Conservation (phyloP, 2,113 vertebrate species). For the Otis tarda region DNA sequence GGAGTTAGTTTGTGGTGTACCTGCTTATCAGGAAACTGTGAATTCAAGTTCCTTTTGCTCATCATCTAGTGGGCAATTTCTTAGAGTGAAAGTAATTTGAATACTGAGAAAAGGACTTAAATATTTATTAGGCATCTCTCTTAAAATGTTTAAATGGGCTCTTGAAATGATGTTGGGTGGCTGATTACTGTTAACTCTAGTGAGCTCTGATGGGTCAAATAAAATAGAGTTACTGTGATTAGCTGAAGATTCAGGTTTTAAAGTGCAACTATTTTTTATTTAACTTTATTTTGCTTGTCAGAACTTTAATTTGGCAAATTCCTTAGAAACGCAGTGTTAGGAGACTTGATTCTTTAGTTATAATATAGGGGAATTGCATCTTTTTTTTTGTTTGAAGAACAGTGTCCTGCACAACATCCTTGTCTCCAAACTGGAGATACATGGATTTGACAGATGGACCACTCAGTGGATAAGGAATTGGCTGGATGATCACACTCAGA, state of each 20-base stretch:
- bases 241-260: neutral
- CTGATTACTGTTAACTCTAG: neutral
- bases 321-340: neutral
- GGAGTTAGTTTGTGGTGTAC: neutral
- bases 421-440: too few relatives aligned
- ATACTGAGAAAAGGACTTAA: neutral
- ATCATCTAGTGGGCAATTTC: neutral
- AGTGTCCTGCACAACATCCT: too few relatives aligned
- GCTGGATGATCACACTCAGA: too few relatives aligned
- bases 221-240: neutral
- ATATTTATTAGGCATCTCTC: neutral
- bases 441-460: too few relatives aligned
- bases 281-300: neutral
- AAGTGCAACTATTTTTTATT: neutral
- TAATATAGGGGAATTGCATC: neutral
- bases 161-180: neutral
- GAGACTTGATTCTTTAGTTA: neutral
- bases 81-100: neutral
- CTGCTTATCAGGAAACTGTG: neutral
- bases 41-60: neutral
- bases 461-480: too few relatives aligned
- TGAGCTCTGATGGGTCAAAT: neutral
- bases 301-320: neutral
- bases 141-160: neutral
- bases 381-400: neutral